phyloP scores from a whole-genome alignment of 2,888 invertebrate species.

The Emmelina monodactyla region DNA sequence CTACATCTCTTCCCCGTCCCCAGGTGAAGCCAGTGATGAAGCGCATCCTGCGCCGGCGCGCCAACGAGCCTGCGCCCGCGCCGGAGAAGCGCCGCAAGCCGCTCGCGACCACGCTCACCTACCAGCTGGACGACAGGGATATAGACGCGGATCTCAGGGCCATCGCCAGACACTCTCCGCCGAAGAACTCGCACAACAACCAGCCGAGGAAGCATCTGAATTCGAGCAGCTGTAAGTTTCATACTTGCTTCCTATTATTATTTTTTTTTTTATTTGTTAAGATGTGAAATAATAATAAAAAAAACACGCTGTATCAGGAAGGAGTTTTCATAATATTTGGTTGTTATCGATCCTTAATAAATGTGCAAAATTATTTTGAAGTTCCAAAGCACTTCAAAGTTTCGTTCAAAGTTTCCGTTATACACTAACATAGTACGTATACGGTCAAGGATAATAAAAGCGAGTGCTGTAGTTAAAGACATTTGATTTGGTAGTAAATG shows the following conservation, averaged over 20 bases:
- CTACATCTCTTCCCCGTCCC: background rate
- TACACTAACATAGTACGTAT: too few relatives aligned
- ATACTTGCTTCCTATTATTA: too few relatives aligned
- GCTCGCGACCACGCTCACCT: slow-evolving; percentile 85
- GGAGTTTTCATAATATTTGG: too few relatives aligned
- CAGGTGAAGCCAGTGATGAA: slow-evolving; percentile 96
- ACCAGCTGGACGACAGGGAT: slow-evolving; percentile 87
- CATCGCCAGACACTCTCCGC: slow-evolving; percentile 66
- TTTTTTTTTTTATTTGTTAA: slow-evolving; percentile 3
- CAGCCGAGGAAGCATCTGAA: slow-evolving; percentile 45
- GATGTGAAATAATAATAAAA: too few relatives aligned
- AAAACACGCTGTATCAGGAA: too few relatives aligned
- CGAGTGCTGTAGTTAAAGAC: too few relatives aligned
- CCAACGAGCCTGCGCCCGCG: slow-evolving; percentile 92
- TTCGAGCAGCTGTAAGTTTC: slow-evolving; percentile 37
- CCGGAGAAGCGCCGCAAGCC: slow-evolving; percentile 88
- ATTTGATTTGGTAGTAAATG: too few relatives aligned
- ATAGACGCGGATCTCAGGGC: slow-evolving; percentile 86
- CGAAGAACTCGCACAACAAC: slow-evolving; percentile 21
- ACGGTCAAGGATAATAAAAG: too few relatives aligned
- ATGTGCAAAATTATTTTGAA: too few relatives aligned
- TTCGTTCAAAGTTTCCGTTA: too few relatives aligned
- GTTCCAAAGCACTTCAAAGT: too few relatives aligned
- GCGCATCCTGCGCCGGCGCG: slow-evolving; percentile 87
- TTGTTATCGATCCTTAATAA: too few relatives aligned